phyloP scores from a whole-genome alignment of 2,797 vertebrate genomes.

The Gallinago stenura region DNA sequence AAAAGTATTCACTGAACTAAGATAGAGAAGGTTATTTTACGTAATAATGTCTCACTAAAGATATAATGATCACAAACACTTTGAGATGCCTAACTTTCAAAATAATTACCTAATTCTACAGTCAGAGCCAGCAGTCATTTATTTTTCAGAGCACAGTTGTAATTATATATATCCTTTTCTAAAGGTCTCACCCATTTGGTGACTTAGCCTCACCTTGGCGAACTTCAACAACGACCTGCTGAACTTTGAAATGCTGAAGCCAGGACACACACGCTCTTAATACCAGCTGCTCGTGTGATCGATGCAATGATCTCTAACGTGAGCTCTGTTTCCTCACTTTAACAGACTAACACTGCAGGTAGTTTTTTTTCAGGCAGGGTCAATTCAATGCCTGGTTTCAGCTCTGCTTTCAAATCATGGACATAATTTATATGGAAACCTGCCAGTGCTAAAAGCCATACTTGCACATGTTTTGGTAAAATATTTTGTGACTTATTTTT shows the following conservation, averaged over 20 bases:
- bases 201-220: neutral
- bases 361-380: neutral
- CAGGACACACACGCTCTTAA: neutral
- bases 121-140: neutral
- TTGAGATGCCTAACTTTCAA: neutral
- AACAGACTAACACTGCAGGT: neutral
- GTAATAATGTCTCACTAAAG: neutral
- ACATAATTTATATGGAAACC: neutral
- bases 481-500: neutral
- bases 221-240: neutral
- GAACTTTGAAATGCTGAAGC: neutral
- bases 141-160: neutral
- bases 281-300: neutral
- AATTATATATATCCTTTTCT: neutral
- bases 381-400: conserved; percentile 49
- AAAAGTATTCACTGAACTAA: neutral
- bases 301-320: neutral
- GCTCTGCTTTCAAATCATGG: conserved; percentile 6
- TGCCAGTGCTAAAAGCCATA: neutral
- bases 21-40: neutral
- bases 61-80: neutral
- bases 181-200: neutral
- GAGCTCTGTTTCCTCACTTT: neutral
- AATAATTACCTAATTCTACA: neutral
- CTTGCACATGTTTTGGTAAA: neutral